phyloP scores from a whole-genome alignment of 2,888 invertebrate genomes.

The Mythimna lalbum region DNA sequence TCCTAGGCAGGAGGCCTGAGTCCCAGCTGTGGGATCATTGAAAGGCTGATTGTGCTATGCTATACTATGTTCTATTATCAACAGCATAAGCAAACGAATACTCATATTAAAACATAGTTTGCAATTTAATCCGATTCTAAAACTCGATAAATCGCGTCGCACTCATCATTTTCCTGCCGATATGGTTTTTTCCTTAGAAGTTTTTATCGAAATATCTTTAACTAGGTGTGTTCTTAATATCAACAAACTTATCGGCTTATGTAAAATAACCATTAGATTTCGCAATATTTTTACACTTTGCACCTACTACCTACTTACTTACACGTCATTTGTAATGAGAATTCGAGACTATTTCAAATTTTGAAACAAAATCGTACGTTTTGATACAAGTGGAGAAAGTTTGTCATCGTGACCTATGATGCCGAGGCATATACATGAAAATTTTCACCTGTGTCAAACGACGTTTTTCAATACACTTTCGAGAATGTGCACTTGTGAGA shows the following conservation, averaged over 20 bases:
- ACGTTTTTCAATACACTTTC: no score
- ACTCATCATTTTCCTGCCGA: slow-evolving; percentile 18
- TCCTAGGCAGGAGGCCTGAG: no score
- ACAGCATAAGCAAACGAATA: no score
- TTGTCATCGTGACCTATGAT: no score
- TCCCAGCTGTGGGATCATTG: no score
- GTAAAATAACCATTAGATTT: slow-evolving; percentile 34
- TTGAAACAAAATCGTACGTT: no score
- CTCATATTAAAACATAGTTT: background rate
- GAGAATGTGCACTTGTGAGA: no score
- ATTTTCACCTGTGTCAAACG: no score
- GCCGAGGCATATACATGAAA: no score
- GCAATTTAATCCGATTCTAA: slow-evolving; percentile 1
- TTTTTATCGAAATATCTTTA: slow-evolving; percentile 31
- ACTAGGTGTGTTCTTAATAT: slow-evolving; percentile 26
- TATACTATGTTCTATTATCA: no score
- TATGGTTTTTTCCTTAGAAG: slow-evolving; percentile 7
- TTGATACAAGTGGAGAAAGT: no score
- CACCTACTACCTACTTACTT: background rate
- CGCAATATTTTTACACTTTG: slow-evolving; percentile 37
- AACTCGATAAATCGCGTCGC: slow-evolving; percentile 17
- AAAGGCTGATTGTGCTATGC: no score
- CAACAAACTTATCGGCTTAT: slow-evolving; percentile 31
- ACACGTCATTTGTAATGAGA: background rate
- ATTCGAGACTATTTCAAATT: background rate